Evolutionary conservation across 2,113 vertebrate species (phyloP).

Genomic region (Nycticebus coucang): DNA sequence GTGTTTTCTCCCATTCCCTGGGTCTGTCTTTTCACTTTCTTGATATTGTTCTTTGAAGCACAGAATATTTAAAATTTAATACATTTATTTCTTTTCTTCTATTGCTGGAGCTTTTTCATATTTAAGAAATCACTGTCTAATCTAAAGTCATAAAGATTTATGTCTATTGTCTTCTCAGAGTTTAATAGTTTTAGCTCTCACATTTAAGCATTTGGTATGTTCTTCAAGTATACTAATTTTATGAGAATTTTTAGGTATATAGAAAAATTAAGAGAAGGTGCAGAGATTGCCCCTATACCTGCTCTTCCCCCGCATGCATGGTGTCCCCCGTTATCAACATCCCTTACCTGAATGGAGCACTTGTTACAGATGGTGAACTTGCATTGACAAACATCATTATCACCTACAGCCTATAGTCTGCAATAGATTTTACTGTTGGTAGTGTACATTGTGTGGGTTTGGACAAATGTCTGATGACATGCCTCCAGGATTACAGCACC

Average conservation of each 20-base stretch:
- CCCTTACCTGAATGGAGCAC: not conserved
- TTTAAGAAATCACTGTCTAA: slow-evolving; percentile 1
- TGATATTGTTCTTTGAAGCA: slow-evolving; percentile 46
- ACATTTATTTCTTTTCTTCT: slow-evolving; percentile 50
- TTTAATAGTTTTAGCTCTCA: slow-evolving; percentile 22
- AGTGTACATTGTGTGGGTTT: not conserved
- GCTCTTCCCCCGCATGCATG: not conserved
- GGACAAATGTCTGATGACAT: not conserved
- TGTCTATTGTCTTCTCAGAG: not conserved
- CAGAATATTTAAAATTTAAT: slow-evolving; percentile 24
- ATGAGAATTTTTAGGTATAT: not conserved
- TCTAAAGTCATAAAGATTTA: slow-evolving; percentile 6
- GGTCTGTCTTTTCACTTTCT: not conserved
- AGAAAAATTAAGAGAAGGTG: not conserved
- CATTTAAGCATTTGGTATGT: not conserved
- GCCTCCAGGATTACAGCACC: too few species aligned
- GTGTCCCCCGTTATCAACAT: not conserved
- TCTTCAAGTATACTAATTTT: not conserved
- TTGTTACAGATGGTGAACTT: not conserved
- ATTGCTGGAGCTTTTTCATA: slow-evolving; percentile 28
- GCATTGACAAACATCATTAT: not conserved
- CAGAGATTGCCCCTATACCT: not conserved
- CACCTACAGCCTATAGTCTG: not conserved
- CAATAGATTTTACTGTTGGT: not conserved
- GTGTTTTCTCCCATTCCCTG: not conserved